A percentile compares a stretch with the other conserved stretches of the same genome.
These are phyloP conservation scores for Anthoscopus minutus DNA, from an alignment of 2,113 vertebrate species.

Conservation along the genomic window DNA sequence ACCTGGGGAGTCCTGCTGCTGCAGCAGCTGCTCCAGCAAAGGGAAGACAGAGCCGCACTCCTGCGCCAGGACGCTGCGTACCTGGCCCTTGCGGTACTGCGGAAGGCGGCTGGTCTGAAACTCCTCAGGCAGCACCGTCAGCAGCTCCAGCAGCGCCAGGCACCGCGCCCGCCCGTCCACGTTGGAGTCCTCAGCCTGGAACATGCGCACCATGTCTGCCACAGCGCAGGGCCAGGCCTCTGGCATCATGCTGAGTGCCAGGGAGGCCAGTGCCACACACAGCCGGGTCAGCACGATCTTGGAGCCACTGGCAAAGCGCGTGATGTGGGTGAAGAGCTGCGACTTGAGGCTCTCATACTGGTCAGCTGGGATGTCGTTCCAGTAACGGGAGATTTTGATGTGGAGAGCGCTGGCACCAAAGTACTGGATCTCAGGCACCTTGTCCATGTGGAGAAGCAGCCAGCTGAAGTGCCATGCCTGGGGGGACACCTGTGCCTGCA, in stretches of 20 bases:
- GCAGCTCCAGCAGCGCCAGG: constrained; percentile 91
- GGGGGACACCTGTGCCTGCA: constrained; percentile 97
- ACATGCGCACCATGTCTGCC: constrained; percentile 95
- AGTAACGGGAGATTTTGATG: constrained; percentile 98
- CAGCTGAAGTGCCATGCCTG: constrained; percentile 99
- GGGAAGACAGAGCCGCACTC: constrained; percentile 92
- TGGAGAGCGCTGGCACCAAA: constrained; percentile 97
- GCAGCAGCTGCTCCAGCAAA: constrained; percentile 91
- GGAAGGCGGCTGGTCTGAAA: constrained; percentile 97
- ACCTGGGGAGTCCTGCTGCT: constrained; percentile 88
- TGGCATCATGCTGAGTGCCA: constrained; percentile 97
- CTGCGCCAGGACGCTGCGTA: constrained; percentile 86
- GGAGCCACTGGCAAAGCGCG: constrained; percentile 90
- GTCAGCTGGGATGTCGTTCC: constrained; percentile 94
- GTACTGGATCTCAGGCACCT: constrained; percentile 99
- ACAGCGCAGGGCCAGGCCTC: constrained; percentile 95
- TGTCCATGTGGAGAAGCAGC: constrained; percentile 90
- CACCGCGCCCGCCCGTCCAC: constrained; percentile 91
- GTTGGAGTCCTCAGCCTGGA: constrained; percentile 91
- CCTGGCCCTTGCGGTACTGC: constrained; percentile 92
- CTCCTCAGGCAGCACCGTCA: constrained; percentile 96
- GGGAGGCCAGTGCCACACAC: constrained; percentile 92
- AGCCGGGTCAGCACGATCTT: constrained; percentile 97
- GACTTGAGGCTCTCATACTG: constrained; percentile 96
- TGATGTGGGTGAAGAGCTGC: constrained; percentile 95